Conservation (phyloP, 35 echinoderm and acorn worm genomes). For the Holothuria glaberrima region DNA sequence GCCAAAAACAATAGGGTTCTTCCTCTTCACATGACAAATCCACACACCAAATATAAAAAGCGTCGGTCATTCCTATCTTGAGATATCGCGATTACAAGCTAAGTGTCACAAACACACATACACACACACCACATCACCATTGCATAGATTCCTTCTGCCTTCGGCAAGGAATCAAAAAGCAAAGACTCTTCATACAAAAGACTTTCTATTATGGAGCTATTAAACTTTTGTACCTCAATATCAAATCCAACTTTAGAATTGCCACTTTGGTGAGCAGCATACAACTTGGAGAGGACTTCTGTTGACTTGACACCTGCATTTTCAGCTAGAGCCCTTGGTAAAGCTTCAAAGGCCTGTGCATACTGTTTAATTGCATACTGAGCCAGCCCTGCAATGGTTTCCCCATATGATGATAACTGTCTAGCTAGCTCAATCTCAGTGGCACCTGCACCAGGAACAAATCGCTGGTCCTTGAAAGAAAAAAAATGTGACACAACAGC, state of each 20-base stretch:
- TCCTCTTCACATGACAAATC: too few species aligned
- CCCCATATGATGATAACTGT: slow-evolving; percentile 78
- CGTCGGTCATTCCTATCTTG: too few species aligned
- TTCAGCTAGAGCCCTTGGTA: slow-evolving; percentile 86
- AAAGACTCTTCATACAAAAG: neutral
- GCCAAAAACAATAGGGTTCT: too few species aligned
- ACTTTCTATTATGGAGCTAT: neutral
- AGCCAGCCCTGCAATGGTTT: slow-evolving; percentile 92
- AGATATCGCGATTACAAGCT: too few species aligned
- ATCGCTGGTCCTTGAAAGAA: slow-evolving; percentile 74
- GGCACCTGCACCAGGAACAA: slow-evolving; percentile 89
- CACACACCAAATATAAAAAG: too few species aligned
- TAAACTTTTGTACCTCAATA: slow-evolving; percentile 77
- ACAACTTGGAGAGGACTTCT: slow-evolving; percentile 90
- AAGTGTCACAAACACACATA: too few species aligned
- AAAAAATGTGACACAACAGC: neutral
- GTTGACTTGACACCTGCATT: slow-evolving; percentile 96
- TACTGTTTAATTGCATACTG: slow-evolving; percentile 97
- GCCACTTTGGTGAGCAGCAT: slow-evolving; percentile 95
- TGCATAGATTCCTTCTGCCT: too few species aligned
- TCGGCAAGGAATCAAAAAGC: too few species aligned
- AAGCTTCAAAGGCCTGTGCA: slow-evolving; percentile 88
- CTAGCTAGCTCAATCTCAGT: slow-evolving; percentile 92
- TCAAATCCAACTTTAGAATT: slow-evolving; percentile 91
- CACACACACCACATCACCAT: too few species aligned